phyloP scores from a whole-genome alignment of 2,113 vertebrate genomes.

The Syrmaticus mikado region DNA sequence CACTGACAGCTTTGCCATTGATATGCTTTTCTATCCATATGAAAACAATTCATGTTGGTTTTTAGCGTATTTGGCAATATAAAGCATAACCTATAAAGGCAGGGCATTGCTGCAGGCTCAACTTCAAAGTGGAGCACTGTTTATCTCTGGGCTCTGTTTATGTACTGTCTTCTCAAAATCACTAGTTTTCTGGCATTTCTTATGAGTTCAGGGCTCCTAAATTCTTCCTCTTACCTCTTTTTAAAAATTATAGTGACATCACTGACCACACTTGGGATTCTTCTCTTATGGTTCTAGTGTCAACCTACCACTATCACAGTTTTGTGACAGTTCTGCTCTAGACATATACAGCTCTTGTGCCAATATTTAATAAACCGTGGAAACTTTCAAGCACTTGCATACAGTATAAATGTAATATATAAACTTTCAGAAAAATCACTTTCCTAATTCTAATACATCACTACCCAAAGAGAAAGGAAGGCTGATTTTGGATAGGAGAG shows the following conservation, averaged over 20 bases:
- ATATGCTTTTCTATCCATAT: background rate
- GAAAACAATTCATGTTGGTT: background rate
- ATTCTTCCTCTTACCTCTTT: background rate
- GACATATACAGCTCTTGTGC: background rate
- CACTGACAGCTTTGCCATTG: constrained; percentile 6
- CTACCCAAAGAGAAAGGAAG: background rate
- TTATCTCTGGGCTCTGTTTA: background rate
- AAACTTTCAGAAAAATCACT: background rate
- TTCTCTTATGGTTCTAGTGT: background rate
- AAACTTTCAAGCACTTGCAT: accelerated
- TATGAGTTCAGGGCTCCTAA: background rate
- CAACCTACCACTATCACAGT: background rate
- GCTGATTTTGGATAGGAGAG: background rate
- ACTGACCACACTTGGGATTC: background rate
- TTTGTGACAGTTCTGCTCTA: accelerated
- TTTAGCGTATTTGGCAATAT: background rate
- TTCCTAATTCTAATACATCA: background rate
- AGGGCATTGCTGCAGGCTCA: background rate
- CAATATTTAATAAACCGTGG: background rate
- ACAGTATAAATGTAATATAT: background rate
- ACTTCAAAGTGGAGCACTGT: background rate
- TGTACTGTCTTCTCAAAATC: background rate
- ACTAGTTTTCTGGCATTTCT: background rate
- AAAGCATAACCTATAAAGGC: background rate
- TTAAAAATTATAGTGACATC: background rate